These are phyloP conservation scores for Octonoba sinensis DNA, from an alignment of 2,888 invertebrate species.

Conservation along the genomic window DNA sequence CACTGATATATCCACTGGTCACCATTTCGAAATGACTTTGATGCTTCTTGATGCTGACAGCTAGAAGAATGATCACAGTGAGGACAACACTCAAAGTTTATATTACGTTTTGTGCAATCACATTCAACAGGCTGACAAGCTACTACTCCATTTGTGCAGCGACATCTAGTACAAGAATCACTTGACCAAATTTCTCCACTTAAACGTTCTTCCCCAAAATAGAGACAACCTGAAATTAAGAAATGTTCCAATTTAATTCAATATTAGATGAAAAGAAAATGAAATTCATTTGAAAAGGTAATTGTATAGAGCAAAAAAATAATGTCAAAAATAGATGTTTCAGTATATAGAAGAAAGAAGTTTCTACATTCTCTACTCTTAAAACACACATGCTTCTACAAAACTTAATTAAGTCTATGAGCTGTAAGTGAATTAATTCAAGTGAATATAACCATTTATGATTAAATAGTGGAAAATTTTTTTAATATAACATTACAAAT, in stretches of 20 bases:
- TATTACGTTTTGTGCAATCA: constrained; percentile 75
- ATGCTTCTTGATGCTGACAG: constrained; percentile 85
- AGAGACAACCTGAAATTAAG: constrained; percentile 78
- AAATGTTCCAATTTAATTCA: neutral
- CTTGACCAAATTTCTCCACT: constrained; percentile 69
- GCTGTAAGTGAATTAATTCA: too few relatives aligned
- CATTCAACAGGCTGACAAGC: constrained; percentile 80
- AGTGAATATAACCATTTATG: too few relatives aligned
- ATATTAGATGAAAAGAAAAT: too few relatives aligned
- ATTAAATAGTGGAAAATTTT: too few relatives aligned
- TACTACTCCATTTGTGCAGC: constrained; percentile 72
- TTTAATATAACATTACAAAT: too few relatives aligned
- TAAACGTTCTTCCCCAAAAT: constrained; percentile 75
- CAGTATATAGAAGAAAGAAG: too few relatives aligned
- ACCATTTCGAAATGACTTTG: constrained; percentile 83
- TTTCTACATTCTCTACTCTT: too few relatives aligned
- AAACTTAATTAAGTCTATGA: too few relatives aligned
- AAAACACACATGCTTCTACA: too few relatives aligned
- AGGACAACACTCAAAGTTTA: constrained; percentile 80
- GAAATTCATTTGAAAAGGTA: too few relatives aligned
- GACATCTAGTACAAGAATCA: constrained; percentile 69
- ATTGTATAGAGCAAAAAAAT: too few relatives aligned
- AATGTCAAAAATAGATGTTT: too few relatives aligned
- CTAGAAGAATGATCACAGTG: constrained; percentile 79
- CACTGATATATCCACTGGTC: constrained; percentile 92